A percentile compares a stretch with the other conserved stretches of the same genome.
Conservation (phyloP, 2,797 vertebrate species). For the Schizopygopsis malacanthus region DNA sequence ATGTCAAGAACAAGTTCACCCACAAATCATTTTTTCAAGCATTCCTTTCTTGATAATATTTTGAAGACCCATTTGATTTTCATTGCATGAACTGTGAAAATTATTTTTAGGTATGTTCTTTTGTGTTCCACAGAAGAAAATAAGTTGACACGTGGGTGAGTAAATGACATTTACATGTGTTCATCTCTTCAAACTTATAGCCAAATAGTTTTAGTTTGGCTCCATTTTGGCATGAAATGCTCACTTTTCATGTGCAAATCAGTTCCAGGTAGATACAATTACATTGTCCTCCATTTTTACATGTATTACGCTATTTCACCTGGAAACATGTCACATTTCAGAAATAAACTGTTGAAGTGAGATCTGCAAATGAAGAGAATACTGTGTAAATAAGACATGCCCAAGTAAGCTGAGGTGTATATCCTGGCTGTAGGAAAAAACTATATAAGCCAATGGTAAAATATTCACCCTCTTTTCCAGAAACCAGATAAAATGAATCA, state of each 20-base stretch:
- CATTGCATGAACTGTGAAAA: not conserved
- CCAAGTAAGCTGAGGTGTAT: not conserved
- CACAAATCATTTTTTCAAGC: not conserved
- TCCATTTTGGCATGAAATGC: not conserved
- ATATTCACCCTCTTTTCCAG: slow-evolving; percentile 34
- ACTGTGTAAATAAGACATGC: not conserved
- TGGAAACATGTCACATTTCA: not conserved
- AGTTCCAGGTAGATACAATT: not conserved
- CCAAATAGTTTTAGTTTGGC: not conserved
- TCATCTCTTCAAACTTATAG: not conserved
- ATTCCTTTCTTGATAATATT: not conserved
- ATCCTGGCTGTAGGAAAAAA: slow-evolving; percentile 2
- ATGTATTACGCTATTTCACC: not conserved
- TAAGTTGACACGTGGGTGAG: not conserved
- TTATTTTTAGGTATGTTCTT: not conserved
- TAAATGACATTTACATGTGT: not conserved
- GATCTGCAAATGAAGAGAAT: not conserved
- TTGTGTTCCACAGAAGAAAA: not conserved
- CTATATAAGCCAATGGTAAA: slow-evolving; percentile 21
- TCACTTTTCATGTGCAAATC: not conserved
- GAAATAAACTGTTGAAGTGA: not conserved
- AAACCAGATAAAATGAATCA: slow-evolving; percentile 71
- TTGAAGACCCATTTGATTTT: not conserved
- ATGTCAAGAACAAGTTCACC: not conserved
- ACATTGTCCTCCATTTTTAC: not conserved